These are phyloP conservation scores for Actias luna DNA, from an alignment of 2,888 invertebrate species.

Conservation along the genomic window DNA sequence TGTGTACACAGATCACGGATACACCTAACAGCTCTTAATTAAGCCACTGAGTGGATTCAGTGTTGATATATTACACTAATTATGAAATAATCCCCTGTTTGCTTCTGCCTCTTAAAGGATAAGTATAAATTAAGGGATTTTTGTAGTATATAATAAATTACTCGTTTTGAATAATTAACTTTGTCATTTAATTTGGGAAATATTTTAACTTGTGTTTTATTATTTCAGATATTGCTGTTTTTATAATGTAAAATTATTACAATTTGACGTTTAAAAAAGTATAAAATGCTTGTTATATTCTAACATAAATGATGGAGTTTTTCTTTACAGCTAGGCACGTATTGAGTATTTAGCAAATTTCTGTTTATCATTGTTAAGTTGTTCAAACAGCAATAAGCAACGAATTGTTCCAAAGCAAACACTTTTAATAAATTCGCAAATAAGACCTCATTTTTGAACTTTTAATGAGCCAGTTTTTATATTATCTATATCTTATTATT, in stretches of 20 bases:
- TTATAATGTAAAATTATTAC: not conserved
- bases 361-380: not conserved
- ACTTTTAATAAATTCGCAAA: not conserved
- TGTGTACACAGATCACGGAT: constrained; percentile 24
- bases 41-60: constrained; percentile 37
- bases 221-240: not conserved
- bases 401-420: not conserved
- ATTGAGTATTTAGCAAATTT: not conserved
- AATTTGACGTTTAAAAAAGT: not conserved
- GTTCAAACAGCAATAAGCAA: not conserved
- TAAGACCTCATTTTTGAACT: not conserved
- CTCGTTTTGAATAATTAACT: not conserved
- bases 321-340: not conserved
- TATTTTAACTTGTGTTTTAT: not conserved
- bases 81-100: constrained; percentile 32
- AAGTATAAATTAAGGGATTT: constrained; percentile 5
- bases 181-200: not conserved
- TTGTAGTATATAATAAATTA: constrained; percentile 1
- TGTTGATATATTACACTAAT: constrained; percentile 41
- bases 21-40: constrained; percentile 46
- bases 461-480: not conserved
- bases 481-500: too few species aligned
- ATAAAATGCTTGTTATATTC: too few species aligned
- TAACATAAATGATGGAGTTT: not conserved
- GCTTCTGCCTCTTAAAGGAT: constrained; percentile 6